Percentiles rank a stretch among this genome's conserved stretches.
Conservation (phyloP, 2,113 vertebrate genomes). For the Cepphus grylle region DNA sequence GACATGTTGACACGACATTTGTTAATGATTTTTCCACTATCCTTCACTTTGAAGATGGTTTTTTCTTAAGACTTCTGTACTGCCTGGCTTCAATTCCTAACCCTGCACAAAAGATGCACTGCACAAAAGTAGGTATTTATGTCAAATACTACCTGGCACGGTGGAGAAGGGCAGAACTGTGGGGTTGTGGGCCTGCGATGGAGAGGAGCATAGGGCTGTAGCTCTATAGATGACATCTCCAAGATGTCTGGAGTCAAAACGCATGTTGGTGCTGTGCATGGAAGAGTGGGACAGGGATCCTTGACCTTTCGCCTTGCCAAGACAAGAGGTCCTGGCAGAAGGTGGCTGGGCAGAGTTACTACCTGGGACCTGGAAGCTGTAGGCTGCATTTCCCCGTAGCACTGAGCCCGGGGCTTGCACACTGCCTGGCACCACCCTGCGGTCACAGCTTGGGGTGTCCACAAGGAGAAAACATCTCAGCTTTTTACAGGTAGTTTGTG, state of each 20-base stretch:
- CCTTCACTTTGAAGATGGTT: not conserved
- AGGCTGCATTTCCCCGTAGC: not conserved
- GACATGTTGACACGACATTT: not conserved
- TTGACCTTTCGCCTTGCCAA: not conserved
- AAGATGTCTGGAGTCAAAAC: not conserved
- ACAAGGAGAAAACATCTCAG: not conserved
- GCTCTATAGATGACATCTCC: not conserved
- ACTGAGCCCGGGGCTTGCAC: accelerated
- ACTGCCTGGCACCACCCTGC: not conserved
- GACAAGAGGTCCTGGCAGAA: not conserved
- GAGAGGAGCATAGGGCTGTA: not conserved
- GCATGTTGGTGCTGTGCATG: not conserved
- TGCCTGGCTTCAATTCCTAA: not conserved
- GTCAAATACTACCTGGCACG: not conserved
- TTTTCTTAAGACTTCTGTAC: not conserved
- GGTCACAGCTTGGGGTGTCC: not conserved
- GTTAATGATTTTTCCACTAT: not conserved
- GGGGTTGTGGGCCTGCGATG: not conserved
- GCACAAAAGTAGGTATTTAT: not conserved
- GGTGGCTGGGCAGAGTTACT: not conserved
- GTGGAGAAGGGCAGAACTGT: not conserved
- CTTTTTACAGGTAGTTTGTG: not conserved
- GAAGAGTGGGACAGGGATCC: not conserved
- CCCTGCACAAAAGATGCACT: not conserved
- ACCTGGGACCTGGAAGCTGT: not conserved